Percentiles rank a stretch among this genome's conserved stretches.
These are phyloP conservation scores for Lycodopsis pacificus DNA, from an alignment of 2,797 vertebrate genomes.

Conservation along the genomic window DNA sequence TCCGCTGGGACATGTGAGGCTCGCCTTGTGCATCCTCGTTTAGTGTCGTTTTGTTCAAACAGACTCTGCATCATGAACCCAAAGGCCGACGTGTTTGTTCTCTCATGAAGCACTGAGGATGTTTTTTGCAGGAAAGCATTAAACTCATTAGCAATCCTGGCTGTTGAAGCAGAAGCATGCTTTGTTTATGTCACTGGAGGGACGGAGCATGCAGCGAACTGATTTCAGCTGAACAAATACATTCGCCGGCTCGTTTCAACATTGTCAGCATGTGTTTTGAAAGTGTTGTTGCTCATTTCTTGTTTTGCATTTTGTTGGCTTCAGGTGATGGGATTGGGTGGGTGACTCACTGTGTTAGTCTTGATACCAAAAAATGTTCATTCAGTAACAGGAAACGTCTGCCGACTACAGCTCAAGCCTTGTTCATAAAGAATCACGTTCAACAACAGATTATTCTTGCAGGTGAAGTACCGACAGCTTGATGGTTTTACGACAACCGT, in stretches of 20 bases:
- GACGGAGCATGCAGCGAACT: constrained; percentile 14
- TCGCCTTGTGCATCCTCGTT: constrained; percentile 69
- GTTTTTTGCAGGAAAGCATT: constrained; percentile 4
- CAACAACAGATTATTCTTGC: no score
- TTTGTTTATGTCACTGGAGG: neutral
- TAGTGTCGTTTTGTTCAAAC: constrained; percentile 15
- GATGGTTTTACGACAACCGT: neutral
- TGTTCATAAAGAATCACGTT: no score
- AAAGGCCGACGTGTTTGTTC: neutral
- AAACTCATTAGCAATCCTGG: neutral
- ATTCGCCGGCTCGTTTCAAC: neutral
- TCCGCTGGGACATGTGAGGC: constrained; percentile 90
- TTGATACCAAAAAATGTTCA: neutral
- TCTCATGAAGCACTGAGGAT: neutral
- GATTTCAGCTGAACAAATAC: no score
- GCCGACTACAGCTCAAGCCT: no score
- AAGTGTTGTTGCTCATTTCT: neutral
- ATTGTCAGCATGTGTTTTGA: constrained; percentile 1
- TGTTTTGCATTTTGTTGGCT: constrained; percentile 10
- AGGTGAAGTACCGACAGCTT: neutral
- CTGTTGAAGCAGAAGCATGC: constrained; percentile 35
- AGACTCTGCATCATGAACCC: constrained; percentile 3
- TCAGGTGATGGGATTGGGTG: neutral
- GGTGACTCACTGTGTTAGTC: neutral
- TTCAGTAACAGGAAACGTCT: neutral